phyloP scores from a whole-genome alignment of 1,140 invertebrate species.

The Zaprionus africanus region DNA sequence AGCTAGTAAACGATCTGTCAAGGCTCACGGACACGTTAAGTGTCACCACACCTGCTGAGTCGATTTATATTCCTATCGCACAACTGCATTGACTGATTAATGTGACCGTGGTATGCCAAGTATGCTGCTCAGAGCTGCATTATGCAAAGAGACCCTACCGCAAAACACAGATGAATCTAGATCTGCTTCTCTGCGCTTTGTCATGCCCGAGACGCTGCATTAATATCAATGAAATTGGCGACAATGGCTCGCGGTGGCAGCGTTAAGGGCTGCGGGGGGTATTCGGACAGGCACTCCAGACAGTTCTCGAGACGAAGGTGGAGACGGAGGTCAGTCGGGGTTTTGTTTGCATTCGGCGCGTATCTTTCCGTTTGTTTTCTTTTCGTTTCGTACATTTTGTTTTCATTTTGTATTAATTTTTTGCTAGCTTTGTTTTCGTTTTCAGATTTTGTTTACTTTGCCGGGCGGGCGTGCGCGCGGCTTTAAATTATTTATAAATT shows the following conservation, averaged over 20 bases:
- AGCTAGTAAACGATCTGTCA: neutral
- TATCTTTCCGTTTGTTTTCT: conserved; percentile 12
- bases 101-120: conserved; percentile 2
- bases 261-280: neutral
- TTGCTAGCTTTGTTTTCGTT: conserved; percentile 40
- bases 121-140: neutral
- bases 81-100: neutral
- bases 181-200: neutral
- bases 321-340: conserved; percentile 36
- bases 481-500: conserved; percentile 52
- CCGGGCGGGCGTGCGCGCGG: conserved; percentile 42
- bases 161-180: conserved; percentile 1
- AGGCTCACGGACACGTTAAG: conserved; percentile 1
- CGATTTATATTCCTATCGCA: neutral
- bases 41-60: neutral
- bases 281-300: neutral
- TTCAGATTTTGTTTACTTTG: conserved; percentile 66
- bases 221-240: conserved; percentile 9
- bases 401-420: conserved; percentile 9
- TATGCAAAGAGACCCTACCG: neutral
- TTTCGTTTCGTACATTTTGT: conserved; percentile 21
- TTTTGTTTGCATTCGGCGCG: conserved; percentile 45
- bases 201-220: neutral
- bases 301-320: conserved; percentile 12
- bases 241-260: neutral